Percentiles rank a stretch among this genome's conserved stretches.
These are phyloP conservation scores for Ramphastos sulfuratus DNA, from an alignment of 2,113 vertebrate genomes.

Conservation along the genomic window DNA sequence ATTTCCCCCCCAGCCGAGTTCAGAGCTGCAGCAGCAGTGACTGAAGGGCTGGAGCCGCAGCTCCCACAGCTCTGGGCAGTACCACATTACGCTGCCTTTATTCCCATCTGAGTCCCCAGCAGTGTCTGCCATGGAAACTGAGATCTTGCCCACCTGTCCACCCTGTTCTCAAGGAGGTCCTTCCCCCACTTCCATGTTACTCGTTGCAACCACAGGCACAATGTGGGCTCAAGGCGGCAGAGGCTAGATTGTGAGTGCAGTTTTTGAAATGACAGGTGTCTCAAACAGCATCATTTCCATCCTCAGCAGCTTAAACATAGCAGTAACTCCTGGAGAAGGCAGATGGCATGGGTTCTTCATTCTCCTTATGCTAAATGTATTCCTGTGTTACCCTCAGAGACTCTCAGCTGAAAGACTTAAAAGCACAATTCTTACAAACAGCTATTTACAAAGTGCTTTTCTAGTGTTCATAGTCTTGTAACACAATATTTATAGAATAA, in stretches of 20 bases:
- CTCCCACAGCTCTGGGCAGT: not conserved
- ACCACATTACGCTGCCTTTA: not conserved
- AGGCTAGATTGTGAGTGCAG: slow-evolving; percentile 11
- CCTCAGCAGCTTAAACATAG: slow-evolving; percentile 16
- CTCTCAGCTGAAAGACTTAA: not conserved
- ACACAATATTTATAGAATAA: slow-evolving; percentile 38
- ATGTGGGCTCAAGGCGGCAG: not conserved
- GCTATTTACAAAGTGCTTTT: slow-evolving; percentile 44
- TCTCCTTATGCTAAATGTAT: not conserved
- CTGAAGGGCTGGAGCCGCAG: not conserved
- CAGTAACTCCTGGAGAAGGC: not conserved
- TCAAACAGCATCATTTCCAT: not conserved
- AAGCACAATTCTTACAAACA: slow-evolving; percentile 5
- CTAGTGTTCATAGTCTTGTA: slow-evolving; percentile 13
- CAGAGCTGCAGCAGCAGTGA: not conserved
- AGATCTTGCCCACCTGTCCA: not conserved
- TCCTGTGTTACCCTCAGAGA: not conserved
- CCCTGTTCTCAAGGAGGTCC: slow-evolving; percentile 2
- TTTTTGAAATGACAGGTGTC: not conserved
- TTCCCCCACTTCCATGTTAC: not conserved
- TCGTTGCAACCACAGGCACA: not conserved
- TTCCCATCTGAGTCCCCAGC: not conserved
- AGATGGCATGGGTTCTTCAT: not conserved
- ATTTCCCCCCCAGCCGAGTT: slow-evolving; percentile 9
- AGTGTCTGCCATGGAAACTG: slow-evolving; percentile 7